Evolutionary conservation across 2,797 vertebrate genomes (phyloP).

Genomic region (Otolemur crassicaudatus): DNA sequence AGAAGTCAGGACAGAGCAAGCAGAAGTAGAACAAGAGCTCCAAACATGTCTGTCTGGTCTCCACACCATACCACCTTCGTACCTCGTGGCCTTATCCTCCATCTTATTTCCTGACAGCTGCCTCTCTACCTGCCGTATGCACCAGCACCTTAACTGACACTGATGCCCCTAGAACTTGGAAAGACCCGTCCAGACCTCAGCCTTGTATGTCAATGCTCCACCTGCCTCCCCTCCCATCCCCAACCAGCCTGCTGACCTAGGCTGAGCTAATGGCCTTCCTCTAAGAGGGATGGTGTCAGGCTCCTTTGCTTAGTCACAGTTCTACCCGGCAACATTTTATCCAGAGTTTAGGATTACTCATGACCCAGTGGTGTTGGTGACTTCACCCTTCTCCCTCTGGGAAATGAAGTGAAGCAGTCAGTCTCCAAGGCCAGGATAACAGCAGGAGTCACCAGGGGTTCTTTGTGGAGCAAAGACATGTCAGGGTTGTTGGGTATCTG

Average conservation of each 20-base stretch:
- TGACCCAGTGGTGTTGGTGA: conserved; percentile 1
- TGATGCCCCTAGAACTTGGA: not conserved
- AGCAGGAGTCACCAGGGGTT: not conserved
- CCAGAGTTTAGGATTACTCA: conserved; percentile 5
- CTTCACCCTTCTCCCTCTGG: conserved; percentile 40
- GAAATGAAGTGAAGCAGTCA: conserved; percentile 54
- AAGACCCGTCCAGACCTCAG: not conserved
- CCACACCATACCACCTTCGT: not conserved
- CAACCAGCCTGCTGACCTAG: not conserved
- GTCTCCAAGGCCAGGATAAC: conserved; percentile 23
- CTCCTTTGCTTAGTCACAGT: conserved; percentile 29
- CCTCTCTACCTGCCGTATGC: not conserved
- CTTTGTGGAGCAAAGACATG: conserved; percentile 45
- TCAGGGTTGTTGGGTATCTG: conserved; percentile 18
- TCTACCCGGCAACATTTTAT: conserved; percentile 49
- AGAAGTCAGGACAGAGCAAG: not conserved
- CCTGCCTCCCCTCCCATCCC: not conserved
- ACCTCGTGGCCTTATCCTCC: not conserved
- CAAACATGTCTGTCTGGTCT: not conserved
- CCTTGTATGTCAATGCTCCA: not conserved
- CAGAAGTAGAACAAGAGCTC: not conserved
- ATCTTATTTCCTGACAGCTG: not conserved
- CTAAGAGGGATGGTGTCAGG: not conserved
- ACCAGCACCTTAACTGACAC: not conserved
- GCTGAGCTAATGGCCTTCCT: conserved; percentile 24